Evolutionary conservation across 1,140 invertebrate genomes (phyloP).

Genomic region (Phthorimaea operculella): DNA sequence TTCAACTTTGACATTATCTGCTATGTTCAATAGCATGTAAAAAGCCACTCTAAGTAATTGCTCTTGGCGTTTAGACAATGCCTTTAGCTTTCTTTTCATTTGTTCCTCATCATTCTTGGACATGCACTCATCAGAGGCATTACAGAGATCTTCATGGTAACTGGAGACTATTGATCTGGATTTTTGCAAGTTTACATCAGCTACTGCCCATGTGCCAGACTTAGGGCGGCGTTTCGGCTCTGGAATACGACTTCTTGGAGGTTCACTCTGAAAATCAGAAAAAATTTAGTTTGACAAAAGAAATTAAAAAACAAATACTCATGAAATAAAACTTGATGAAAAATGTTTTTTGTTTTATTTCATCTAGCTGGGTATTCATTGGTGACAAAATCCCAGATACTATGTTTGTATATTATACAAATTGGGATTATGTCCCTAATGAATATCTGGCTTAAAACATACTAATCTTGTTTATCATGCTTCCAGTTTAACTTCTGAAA

Average conservation of each 20-base stretch:
- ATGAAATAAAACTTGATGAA: too few species aligned
- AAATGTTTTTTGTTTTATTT: too few species aligned
- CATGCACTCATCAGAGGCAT: conserved; percentile 63
- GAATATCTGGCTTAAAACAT: too few species aligned
- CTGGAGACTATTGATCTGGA: conserved; percentile 69
- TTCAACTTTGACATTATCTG: conserved; percentile 94
- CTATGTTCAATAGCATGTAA: conserved; percentile 93
- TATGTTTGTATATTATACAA: too few species aligned
- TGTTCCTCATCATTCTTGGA: conserved; percentile 86
- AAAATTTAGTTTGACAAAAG: neutral
- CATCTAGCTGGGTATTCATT: neutral
- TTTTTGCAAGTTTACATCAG: conserved; percentile 66
- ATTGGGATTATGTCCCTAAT: too few species aligned
- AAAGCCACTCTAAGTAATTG: conserved; percentile 88
- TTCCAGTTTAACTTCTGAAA: neutral
- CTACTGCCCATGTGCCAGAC: conserved; percentile 73
- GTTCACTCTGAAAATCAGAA: conserved; percentile 63
- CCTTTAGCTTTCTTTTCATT: conserved; percentile 80
- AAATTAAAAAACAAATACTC: too few species aligned
- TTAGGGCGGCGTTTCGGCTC: conserved; percentile 74
- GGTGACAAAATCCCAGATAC: too few species aligned
- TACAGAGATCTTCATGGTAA: conserved; percentile 73
- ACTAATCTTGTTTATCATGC: too few species aligned
- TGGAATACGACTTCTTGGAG: conserved; percentile 74
- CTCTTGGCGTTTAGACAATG: conserved; percentile 91